A percentile compares a stretch with the other conserved stretches of the same genome.
phyloP scores from a whole-genome alignment of 2,113 vertebrate species.

The Sporophila hypoxantha region DNA sequence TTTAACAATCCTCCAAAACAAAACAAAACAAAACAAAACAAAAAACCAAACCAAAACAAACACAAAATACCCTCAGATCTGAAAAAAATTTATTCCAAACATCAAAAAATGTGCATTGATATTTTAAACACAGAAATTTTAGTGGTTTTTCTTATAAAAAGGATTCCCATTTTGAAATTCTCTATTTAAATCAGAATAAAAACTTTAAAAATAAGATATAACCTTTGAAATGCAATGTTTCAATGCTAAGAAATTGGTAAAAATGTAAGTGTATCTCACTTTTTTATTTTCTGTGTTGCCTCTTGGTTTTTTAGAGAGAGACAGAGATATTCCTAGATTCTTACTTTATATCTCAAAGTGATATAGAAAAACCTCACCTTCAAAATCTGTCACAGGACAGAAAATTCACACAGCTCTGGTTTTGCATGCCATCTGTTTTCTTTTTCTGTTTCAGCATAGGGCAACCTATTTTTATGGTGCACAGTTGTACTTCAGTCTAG shows the following conservation, averaged over 20 bases:
- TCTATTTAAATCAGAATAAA: not conserved
- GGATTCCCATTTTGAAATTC: not conserved
- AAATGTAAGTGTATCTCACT: not conserved
- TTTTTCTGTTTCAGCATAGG: not conserved
- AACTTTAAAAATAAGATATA: not conserved
- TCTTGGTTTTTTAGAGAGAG: not conserved
- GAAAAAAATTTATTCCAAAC: not conserved
- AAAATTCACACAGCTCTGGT: conserved; percentile 1
- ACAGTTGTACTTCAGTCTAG: not conserved
- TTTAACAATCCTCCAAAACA: not conserved
- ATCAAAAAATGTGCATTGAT: not conserved
- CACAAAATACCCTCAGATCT: not conserved
- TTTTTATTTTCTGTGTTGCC: not conserved
- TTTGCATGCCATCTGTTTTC: conserved; percentile 19
- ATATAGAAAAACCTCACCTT: not conserved
- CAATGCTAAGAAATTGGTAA: not conserved
- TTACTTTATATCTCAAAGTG: not conserved
- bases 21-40: too few species aligned
- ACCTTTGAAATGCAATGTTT: not conserved
- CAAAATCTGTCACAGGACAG: conserved; percentile 6
- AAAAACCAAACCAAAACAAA: too few species aligned
- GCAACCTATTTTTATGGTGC: not conserved
- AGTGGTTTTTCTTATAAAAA: not conserved
- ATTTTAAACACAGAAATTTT: not conserved
- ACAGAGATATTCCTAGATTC: not conserved